Evolutionary conservation across 1,140 invertebrate genomes (phyloP).

Genomic region (Zaprionus davidi): DNA sequence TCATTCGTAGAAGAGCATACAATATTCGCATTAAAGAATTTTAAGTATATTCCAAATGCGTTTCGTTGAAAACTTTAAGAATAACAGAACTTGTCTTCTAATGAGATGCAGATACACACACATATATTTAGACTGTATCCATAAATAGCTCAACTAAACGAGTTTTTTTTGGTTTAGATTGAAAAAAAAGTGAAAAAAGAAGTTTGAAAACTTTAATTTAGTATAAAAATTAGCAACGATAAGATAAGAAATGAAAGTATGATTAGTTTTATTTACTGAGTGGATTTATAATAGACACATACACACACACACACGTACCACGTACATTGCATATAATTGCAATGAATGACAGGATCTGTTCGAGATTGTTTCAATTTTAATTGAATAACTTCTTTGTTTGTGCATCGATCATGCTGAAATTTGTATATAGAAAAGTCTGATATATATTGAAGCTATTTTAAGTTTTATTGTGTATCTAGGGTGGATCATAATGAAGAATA

Average conservation of each 20-base stretch:
- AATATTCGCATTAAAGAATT: background rate
- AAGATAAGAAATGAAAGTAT: too few species aligned
- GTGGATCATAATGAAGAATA: too few species aligned
- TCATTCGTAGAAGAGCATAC: background rate
- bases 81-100: conserved; percentile 13
- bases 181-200: too few species aligned
- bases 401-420: background rate
- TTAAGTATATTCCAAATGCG: background rate
- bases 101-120: conserved; percentile 10
- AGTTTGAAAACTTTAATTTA: too few species aligned
- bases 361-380: background rate
- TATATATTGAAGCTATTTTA: background rate
- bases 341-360: conserved; percentile 4
- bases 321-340: too few species aligned
- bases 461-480: too few species aligned
- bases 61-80: background rate
- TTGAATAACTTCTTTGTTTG: background rate
- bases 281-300: too few species aligned
- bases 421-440: background rate
- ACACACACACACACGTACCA: too few species aligned
- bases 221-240: too few species aligned
- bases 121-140: background rate
- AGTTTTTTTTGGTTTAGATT: background rate
- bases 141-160: conserved; percentile 2
- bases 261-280: too few species aligned